Evolutionary conservation across 2,797 vertebrate species (phyloP).

Genomic region (Sardinella longiceps): DNA sequence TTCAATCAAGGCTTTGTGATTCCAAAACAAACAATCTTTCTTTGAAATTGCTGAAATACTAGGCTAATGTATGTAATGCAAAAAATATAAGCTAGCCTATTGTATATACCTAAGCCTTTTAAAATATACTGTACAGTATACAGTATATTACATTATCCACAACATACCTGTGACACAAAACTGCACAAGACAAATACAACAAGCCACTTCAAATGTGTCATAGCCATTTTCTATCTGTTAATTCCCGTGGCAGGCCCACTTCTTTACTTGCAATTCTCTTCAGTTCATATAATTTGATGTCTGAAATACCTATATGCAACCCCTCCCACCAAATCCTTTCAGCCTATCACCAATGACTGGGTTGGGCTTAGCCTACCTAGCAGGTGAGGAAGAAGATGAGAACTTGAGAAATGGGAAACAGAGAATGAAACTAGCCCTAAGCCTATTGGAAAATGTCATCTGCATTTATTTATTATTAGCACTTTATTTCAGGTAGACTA

Average conservation of each 20-base stretch:
- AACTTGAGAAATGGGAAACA: neutral
- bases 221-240: neutral
- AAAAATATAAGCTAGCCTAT: too few relatives aligned
- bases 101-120: too few relatives aligned
- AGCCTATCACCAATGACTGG: neutral
- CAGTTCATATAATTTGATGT: neutral
- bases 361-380: neutral
- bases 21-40: neutral
- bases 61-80: too few relatives aligned
- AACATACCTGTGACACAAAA: neutral
- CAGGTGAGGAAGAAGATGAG: neutral
- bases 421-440: too few relatives aligned
- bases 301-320: neutral
- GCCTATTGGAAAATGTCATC: too few relatives aligned
- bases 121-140: too few relatives aligned
- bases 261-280: neutral
- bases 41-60: too few relatives aligned
- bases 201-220: slow-evolving; percentile 8
- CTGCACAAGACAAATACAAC: neutral
- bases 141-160: too few relatives aligned
- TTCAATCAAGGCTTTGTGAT: neutral
- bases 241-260: neutral
- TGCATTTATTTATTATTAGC: too few relatives aligned
- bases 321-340: neutral
- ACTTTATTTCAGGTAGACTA: too few relatives aligned